A percentile compares a stretch with the other conserved stretches of the same genome.
phyloP scores from a whole-genome alignment of 2,888 invertebrate genomes.

The Salpingus planirostris region DNA sequence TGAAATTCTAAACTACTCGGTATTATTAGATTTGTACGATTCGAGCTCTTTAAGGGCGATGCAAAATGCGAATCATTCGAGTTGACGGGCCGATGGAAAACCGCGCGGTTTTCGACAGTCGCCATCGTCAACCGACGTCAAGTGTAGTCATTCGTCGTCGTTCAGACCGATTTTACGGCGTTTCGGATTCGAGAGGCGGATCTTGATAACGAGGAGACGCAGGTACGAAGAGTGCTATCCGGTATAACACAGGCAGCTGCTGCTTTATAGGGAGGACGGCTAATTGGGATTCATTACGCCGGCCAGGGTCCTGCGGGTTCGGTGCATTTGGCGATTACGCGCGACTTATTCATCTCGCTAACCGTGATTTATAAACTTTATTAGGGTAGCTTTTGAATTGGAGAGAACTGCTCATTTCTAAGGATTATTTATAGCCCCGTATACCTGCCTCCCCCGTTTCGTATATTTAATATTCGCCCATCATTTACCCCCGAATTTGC shows the following conservation, averaged over 20 bases:
- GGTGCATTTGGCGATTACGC: conserved; percentile 33
- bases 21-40: too few relatives aligned
- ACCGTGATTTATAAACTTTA: conserved; percentile 36
- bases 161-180: too few relatives aligned
- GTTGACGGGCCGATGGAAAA: too few relatives aligned
- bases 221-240: conserved; percentile 12
- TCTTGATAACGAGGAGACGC: conserved; percentile 6
- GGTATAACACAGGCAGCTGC: conserved; percentile 20
- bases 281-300: conserved; percentile 36
- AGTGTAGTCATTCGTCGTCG: too few relatives aligned
- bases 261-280: conserved; percentile 33
- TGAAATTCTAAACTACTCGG: too few relatives aligned
- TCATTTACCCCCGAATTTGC: conserved; percentile 3
- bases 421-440: conserved; percentile 11
- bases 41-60: too few relatives aligned
- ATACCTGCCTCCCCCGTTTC: conserved; percentile 8
- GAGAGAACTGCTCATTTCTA: conserved; percentile 14
- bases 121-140: too few relatives aligned
- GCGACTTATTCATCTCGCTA: conserved; percentile 35
- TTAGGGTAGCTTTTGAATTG: conserved; percentile 27
- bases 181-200: neutral
- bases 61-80: too few relatives aligned
- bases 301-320: conserved; percentile 32
- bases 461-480: conserved; percentile 12
- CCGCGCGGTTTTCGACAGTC: too few relatives aligned